A percentile compares a stretch with the other conserved stretches of the same genome.
Conservation (phyloP, 92 coral and sea anemone species). For the Heteractis magnifica region DNA sequence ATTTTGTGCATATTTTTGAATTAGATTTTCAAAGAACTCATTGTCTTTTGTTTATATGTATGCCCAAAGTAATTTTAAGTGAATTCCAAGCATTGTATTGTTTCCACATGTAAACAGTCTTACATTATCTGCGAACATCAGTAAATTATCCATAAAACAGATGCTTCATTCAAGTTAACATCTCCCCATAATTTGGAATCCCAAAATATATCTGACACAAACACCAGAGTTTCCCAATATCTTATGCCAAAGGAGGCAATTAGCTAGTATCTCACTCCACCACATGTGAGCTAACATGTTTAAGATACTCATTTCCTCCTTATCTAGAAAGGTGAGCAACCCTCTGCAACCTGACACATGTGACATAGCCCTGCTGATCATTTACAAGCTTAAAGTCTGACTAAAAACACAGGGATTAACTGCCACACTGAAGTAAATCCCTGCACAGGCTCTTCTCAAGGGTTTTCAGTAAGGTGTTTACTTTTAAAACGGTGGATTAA, state of each 20-base stretch:
- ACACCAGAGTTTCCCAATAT: background rate
- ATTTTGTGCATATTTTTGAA: slow-evolving; percentile 2
- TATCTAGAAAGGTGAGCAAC: slow-evolving; percentile 27
- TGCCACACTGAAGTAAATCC: background rate
- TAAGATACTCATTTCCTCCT: slow-evolving; percentile 7
- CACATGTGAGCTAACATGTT: slow-evolving; percentile 23
- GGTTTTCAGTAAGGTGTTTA: slow-evolving; percentile 19
- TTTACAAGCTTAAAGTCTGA: slow-evolving; percentile 13
- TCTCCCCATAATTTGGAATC: background rate
- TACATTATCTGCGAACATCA: slow-evolving; percentile 22
- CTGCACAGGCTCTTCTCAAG: background rate
- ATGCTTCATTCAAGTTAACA: slow-evolving; percentile 13
- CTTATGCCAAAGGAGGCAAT: slow-evolving; percentile 7
- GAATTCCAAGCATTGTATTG: slow-evolving; percentile 29
- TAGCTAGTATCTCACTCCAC: slow-evolving; percentile 10
- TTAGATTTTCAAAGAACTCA: background rate
- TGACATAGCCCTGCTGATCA: background rate
- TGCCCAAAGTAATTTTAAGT: background rate
- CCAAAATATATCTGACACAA: background rate
- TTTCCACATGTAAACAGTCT: slow-evolving; percentile 32
- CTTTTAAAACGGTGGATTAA: slow-evolving; percentile 25
- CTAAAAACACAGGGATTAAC: slow-evolving; percentile 20
- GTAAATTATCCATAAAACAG: slow-evolving; percentile 24
- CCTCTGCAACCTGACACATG: slow-evolving; percentile 24
- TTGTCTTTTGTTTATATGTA: background rate